Evolutionary conservation across 2,888 invertebrate species (phyloP).

Genomic region (Amblyjoppa fuscipennis): DNA sequence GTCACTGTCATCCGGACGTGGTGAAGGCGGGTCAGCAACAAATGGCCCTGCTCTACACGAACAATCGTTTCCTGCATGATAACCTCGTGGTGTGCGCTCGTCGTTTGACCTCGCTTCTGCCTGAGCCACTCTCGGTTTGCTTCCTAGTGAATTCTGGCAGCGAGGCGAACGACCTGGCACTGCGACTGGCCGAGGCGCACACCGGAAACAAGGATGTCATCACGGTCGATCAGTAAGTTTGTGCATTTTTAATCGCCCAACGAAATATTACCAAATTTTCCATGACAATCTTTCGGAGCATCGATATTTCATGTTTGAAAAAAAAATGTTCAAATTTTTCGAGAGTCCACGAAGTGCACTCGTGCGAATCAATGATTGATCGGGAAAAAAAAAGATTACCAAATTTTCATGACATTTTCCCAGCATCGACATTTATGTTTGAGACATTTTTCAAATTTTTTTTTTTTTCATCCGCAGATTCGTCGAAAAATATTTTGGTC

Average conservation of each 20-base stretch:
- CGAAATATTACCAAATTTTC: background rate
- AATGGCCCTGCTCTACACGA: conserved; percentile 96
- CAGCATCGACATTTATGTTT: background rate
- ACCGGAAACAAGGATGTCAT: conserved; percentile 96
- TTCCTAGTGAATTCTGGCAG: conserved; percentile 99
- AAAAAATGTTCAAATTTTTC: background rate
- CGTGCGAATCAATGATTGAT: conserved; percentile 74
- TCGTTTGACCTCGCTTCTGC: conserved; percentile 93
- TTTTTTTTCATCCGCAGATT: no score
- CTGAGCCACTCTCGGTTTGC: conserved; percentile 94
- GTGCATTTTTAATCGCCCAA: background rate
- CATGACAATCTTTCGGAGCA: background rate
- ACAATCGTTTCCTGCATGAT: conserved; percentile 98
- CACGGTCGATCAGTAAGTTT: conserved; percentile 97
- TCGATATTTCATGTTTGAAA: no score
- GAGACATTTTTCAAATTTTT: background rate
- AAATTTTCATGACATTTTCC: background rate
- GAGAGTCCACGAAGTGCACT: conserved; percentile 12
- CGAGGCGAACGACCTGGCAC: conserved; percentile 98
- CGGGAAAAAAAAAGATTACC: conserved; percentile 13
- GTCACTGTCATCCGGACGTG: conserved; percentile 98
- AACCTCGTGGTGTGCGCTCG: conserved; percentile 96
- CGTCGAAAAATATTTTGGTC: no score
- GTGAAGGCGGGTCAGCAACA: conserved; percentile 96
- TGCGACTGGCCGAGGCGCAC: conserved; percentile 95